Evolutionary conservation across 2,113 vertebrate species (phyloP), one percentile per base, ranked within the genome.

Genomic region (Carassius gibelio): DNA sequence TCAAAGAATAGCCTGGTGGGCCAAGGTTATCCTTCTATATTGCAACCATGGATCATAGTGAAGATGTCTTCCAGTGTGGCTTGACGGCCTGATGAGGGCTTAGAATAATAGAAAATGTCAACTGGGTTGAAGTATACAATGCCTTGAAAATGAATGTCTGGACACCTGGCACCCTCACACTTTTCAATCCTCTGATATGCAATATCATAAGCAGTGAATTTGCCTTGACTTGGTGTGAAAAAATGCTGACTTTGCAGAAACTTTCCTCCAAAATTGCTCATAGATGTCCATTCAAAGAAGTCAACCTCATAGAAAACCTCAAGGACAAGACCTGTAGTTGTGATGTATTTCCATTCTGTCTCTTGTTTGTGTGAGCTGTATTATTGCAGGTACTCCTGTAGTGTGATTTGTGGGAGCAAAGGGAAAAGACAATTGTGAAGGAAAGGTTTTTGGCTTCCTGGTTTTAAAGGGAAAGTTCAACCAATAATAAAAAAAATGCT

Each of bases 81-180:
- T 21, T 84, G 82, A 89, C 86, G 84, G 87, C 62, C 85, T 90
- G 89, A 88, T 86, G 84, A 88, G 88, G 84, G 68, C 81, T 88
- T 87, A 83, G 82, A 87, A 87, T 88, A 91, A 89, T 85, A 88
- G 85, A 89, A 89, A 84, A 81, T 87, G 89, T 89, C 89, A 89
- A 64, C 9, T 11, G 55, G 75, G 79, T 86, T 89, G 90, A 90
- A 90, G 81, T 88, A 89, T 89, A 88, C 88, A 86, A 85, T 81
- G 88, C 82, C 88, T 90, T 87, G 86, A 89, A 89, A 89, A 80
- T 86, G 89, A 88, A 91, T 88, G 87, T 85, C 81, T 55, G 48
- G 86, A 72, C 85, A 83, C n/a, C 64, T 66, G n/a, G 30, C 83
- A 23, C 30, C 52, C 38, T 71, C 87, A 80, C 34, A 36, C 26